Conservation (phyloP, 2,113 vertebrate genomes). For the Onychostoma macrolepis region DNA sequence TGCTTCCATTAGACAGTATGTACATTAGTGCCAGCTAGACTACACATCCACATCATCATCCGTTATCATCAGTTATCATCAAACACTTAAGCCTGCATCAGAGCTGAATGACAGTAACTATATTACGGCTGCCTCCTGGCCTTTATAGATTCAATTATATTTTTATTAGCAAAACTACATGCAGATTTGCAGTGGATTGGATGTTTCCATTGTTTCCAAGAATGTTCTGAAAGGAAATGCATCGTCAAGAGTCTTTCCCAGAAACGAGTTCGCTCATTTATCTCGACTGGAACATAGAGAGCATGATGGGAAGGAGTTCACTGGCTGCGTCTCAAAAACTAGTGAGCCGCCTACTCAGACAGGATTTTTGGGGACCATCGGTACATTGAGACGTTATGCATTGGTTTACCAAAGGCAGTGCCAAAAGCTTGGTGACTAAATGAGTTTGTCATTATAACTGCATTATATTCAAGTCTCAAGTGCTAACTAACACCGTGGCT, state of each 20-base stretch:
- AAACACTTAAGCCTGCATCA: not conserved
- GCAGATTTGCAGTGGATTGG: not conserved
- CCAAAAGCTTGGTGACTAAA: not conserved
- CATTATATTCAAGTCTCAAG: not conserved
- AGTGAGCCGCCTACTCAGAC: not conserved
- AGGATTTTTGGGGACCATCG: not conserved
- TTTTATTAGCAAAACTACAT: not conserved
- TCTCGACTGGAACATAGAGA: not conserved
- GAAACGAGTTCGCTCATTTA: not conserved
- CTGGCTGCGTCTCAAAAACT: not conserved
- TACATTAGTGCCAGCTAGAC: not conserved
- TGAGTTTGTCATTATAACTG: not conserved
- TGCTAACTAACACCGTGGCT: not conserved
- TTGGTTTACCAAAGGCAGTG: not conserved
- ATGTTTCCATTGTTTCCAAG: not conserved
- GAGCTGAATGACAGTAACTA: not conserved
- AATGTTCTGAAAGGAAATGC: not conserved
- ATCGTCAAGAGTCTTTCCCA: not conserved
- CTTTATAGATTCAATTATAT: not conserved
- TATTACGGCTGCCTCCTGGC: not conserved
- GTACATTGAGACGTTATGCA: not conserved
- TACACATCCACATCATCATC: constrained; percentile 3
- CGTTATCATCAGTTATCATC: not conserved
- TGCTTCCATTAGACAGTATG: constrained; percentile 5
- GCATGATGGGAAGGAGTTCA: not conserved